A percentile compares a stretch with the other conserved stretches of the same genome.
Conservation (phyloP, 1,140 invertebrate species). For the Hydropsyche tenuis region DNA sequence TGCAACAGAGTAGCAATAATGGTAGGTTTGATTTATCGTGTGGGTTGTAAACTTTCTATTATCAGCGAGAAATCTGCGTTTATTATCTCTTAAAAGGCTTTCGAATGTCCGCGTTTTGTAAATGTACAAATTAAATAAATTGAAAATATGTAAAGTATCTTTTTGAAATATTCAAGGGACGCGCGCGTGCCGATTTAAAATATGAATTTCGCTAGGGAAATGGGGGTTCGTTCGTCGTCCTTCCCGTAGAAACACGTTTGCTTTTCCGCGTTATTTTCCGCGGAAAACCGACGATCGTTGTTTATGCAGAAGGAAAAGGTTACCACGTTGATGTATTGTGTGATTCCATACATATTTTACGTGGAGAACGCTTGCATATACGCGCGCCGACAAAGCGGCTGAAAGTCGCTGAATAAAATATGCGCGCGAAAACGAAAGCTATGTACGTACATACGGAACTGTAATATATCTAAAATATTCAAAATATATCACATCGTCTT, state of each 20-base stretch:
- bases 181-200: neutral
- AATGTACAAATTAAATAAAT: too few relatives aligned
- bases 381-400: neutral
- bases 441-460: too few relatives aligned
- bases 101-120: too few relatives aligned
- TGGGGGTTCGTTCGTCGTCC: neutral
- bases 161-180: conserved; percentile 1
- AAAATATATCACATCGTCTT: too few relatives aligned
- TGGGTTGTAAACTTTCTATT: too few relatives aligned
- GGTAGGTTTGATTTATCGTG: conserved; percentile 1
- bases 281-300: conserved; percentile 21
- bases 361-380: conserved; percentile 28
- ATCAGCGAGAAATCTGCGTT: too few relatives aligned
- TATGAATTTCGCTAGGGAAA: neutral
- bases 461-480: too few relatives aligned
- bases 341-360: conserved; percentile 45
- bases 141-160: too few relatives aligned
- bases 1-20: too few relatives aligned
- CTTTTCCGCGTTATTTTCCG: neutral
- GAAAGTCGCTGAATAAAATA: conserved; percentile 19
- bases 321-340: conserved; percentile 35
- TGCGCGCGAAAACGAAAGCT: conserved; percentile 2
- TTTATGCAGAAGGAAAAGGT: conserved; percentile 37
- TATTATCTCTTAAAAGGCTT: too few relatives aligned
- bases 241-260: neutral